Conservation (phyloP, 1,140 invertebrate species). For the Araneus ventricosus region DNA sequence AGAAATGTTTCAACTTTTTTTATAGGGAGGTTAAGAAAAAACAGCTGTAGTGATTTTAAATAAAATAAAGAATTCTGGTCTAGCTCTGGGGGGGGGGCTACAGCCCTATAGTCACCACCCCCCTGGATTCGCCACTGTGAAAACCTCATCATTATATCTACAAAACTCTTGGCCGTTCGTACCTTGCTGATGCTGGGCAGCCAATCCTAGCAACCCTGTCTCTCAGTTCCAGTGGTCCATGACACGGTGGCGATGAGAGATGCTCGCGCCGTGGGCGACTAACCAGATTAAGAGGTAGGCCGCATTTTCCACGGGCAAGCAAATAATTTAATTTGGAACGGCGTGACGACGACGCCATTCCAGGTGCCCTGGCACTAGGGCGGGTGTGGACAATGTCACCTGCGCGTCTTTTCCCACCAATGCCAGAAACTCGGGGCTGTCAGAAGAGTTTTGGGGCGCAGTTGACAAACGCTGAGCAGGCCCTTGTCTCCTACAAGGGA, state of each 20-base stretch:
- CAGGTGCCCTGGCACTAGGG: slow-evolving; percentile 45
- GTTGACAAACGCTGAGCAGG: slow-evolving; percentile 65
- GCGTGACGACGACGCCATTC: slow-evolving; percentile 59
- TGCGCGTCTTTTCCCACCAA: slow-evolving; percentile 66
- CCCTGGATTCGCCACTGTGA: no score
- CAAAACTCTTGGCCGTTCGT: background rate
- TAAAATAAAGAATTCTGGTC: no score
- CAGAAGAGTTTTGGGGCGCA: slow-evolving; percentile 57
- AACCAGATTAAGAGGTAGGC: slow-evolving; percentile 65
- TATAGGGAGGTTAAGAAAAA: no score
- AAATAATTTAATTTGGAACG: slow-evolving; percentile 70
- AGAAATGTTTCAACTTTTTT: no score
- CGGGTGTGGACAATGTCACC: slow-evolving; percentile 72
- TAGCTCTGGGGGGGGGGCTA: no score
- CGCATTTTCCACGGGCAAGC: slow-evolving; percentile 65
- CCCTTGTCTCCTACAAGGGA: background rate
- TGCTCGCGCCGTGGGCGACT: background rate
- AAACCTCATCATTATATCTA: no score
- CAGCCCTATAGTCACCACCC: no score
- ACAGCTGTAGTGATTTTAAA: no score
- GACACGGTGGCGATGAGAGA: slow-evolving; percentile 66
- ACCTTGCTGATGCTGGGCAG: background rate
- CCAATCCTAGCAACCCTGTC: slow-evolving; percentile 65
- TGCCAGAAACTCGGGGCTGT: slow-evolving; percentile 69
- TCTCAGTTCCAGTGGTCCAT: slow-evolving; percentile 47